Percentiles rank a stretch among this genome's conserved stretches.
Evolutionary conservation across 2,113 vertebrate species (phyloP).

Genomic region (Callochromis pleurospilus): DNA sequence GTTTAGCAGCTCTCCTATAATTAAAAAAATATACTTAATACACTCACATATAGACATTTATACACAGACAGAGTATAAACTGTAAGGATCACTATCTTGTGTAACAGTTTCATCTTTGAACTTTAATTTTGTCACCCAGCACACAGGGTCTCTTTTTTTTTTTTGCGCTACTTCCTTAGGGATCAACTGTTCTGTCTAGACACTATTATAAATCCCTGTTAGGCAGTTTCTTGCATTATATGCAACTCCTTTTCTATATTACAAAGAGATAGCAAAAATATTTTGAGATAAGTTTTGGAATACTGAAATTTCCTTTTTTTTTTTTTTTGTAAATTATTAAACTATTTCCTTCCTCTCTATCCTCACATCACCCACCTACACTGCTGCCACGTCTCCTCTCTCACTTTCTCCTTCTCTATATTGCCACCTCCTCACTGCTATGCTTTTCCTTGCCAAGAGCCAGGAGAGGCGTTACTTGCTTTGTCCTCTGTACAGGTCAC

Average conservation of each 20-base stretch:
- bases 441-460: conserved; percentile 48
- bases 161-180: not conserved
- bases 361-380: conserved; percentile 36
- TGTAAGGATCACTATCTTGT: not conserved
- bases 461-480: conserved; percentile 60
- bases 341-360: conserved; percentile 16
- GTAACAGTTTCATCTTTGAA: not conserved
- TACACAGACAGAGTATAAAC: not conserved
- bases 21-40: not conserved
- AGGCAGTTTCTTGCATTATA: not conserved
- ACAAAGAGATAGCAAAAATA: not conserved
- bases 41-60: not conserved
- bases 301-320: not conserved
- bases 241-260: not conserved
- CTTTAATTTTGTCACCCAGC: not conserved
- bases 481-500: conserved; percentile 69
- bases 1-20: not conserved
- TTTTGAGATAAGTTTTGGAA: not conserved
- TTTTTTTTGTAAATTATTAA: conserved; percentile 29
- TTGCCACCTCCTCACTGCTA: conserved; percentile 22
- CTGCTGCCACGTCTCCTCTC: conserved; percentile 18
- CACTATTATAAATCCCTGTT: conserved; percentile 11
- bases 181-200: conserved; percentile 15
- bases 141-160: not conserved
- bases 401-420: conserved; percentile 21